Conservation (phyloP, 1,140 invertebrate genomes). For the Micrasema longulum region DNA sequence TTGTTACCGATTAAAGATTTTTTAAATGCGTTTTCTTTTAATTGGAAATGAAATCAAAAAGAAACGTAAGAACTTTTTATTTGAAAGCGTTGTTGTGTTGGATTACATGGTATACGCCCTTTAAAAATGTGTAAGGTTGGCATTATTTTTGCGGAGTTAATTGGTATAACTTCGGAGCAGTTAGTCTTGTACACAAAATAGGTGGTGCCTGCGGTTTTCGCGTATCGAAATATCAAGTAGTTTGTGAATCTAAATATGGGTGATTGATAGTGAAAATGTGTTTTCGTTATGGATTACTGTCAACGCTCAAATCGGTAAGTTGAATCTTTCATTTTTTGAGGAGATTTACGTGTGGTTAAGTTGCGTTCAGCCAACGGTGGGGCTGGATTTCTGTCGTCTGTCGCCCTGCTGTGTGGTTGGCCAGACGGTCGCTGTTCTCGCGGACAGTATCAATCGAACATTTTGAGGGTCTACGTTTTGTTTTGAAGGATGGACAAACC, state of each 20-base stretch:
- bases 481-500: conserved; percentile 32
- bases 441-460: conserved; percentile 22
- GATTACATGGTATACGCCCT: conserved; percentile 17
- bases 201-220: conserved; percentile 24
- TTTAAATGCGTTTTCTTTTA: too few relatives aligned
- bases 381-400: background rate
- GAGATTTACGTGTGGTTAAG: background rate
- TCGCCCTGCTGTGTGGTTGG: background rate
- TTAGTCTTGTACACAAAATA: conserved; percentile 40
- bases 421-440: background rate
- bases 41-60: too few relatives aligned
- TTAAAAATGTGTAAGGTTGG: conserved; percentile 6
- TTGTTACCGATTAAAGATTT: too few relatives aligned
- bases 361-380: background rate
- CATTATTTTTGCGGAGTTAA: conserved; percentile 25
- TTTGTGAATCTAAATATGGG: conserved; percentile 32
- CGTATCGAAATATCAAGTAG: conserved; percentile 9
- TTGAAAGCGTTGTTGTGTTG: background rate
- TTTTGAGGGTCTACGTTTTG: conserved; percentile 24
- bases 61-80: too few relatives aligned
- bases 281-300: conserved; percentile 37
- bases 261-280: conserved; percentile 43
- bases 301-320: conserved; percentile 18
- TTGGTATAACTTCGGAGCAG: conserved; percentile 31
- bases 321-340: conserved; percentile 9